These are phyloP conservation scores for Sitta carolinensis DNA, from an alignment of 2,797 vertebrate species.

Conservation along the genomic window DNA sequence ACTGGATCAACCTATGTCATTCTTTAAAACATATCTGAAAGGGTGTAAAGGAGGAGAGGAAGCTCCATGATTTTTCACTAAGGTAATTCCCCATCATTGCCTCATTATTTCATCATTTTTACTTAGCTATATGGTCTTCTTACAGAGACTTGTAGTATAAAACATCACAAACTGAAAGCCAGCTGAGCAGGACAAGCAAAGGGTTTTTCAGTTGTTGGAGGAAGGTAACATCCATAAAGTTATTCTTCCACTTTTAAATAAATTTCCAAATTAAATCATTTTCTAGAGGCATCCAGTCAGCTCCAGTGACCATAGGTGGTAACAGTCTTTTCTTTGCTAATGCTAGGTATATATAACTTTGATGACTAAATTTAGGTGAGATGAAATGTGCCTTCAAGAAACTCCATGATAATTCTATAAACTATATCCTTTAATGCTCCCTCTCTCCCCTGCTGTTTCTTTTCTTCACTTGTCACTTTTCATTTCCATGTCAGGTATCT, in stretches of 20 bases:
- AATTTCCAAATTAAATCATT: neutral
- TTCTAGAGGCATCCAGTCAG: neutral
- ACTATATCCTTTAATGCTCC: neutral
- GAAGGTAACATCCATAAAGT: neutral
- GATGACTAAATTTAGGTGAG: neutral
- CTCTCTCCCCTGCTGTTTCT: neutral
- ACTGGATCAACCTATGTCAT: neutral
- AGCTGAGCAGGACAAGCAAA: neutral
- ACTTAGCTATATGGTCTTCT: neutral
- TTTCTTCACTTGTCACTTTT: constrained; percentile 32
- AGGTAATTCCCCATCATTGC: neutral
- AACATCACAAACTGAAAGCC: neutral
- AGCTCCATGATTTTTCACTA: neutral
- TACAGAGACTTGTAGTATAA: neutral
- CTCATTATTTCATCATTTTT: neutral
- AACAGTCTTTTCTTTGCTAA: neutral
- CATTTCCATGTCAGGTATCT: constrained; percentile 5
- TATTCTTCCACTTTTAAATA: neutral
- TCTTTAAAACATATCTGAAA: neutral
- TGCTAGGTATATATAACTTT: neutral
- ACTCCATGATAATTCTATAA: neutral
- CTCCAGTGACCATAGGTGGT: neutral
- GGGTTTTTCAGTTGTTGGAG: neutral
- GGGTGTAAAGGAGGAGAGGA: neutral
- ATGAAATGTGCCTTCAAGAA: neutral